phyloP scores from a whole-genome alignment of 2,113 vertebrate genomes.

The Caracal caracal region DNA sequence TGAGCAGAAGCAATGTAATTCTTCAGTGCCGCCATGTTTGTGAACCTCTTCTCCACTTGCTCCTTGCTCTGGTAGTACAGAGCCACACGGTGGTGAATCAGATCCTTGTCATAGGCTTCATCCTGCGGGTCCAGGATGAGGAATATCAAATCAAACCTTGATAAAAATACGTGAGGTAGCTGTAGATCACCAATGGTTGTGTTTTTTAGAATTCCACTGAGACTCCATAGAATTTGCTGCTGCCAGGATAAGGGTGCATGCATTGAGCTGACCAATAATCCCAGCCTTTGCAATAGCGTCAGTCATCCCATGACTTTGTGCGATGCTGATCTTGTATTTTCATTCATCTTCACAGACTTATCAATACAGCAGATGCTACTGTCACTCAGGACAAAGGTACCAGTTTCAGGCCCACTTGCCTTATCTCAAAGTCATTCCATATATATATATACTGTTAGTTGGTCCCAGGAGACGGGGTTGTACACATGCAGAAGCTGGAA shows the following conservation, averaged over 20 bases:
- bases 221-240: conserved; percentile 96
- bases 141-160: conserved; percentile 96
- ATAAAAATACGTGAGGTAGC: conserved; percentile 93
- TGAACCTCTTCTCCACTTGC: conserved; percentile 91
- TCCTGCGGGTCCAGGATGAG: conserved; percentile 96
- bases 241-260: conserved; percentile 92
- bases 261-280: conserved; percentile 95
- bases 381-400: conserved; percentile 94
- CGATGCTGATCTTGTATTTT: conserved; percentile 93
- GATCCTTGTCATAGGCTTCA: conserved; percentile 93
- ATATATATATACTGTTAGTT: conserved; percentile 82
- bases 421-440: conserved; percentile 93
- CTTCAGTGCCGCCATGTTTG: conserved; percentile 93
- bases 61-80: conserved; percentile 94
- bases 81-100: conserved; percentile 93
- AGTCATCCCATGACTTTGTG: conserved; percentile 97
- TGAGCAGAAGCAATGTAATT: conserved; percentile 95
- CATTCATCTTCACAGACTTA: conserved; percentile 97
- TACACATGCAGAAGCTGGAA: conserved; percentile 94
- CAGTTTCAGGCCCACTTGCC: conserved; percentile 94
- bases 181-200: conserved; percentile 97
- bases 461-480: conserved; percentile 94
- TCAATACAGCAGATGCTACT: conserved; percentile 97
- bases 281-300: conserved; percentile 97
- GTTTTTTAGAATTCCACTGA: conserved; percentile 95